Conservation (phyloP, 2,888 invertebrate genomes). For the Adelphocoris suturalis region DNA sequence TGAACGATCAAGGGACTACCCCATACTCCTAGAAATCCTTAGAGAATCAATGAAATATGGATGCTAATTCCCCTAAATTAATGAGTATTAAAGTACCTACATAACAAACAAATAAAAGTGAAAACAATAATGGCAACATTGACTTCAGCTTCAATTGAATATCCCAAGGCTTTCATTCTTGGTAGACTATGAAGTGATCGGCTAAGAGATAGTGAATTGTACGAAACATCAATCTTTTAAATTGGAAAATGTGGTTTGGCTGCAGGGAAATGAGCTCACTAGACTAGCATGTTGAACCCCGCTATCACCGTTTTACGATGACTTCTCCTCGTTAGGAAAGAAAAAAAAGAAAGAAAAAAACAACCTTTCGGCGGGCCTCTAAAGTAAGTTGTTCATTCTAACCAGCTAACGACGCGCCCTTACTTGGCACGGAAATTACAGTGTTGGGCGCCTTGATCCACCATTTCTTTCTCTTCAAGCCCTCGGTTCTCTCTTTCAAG, state of each 20-base stretch:
- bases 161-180: no score
- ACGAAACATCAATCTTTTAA: no score
- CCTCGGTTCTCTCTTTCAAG: not conserved
- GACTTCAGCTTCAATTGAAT: no score
- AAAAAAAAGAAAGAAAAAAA: not conserved
- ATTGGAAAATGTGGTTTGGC: not conserved
- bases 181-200: no score
- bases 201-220: no score
- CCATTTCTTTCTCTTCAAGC: conserved; percentile 16
- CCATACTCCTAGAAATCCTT: no score
- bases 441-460: conserved; percentile 14
- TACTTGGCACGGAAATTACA: conserved; percentile 41
- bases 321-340: conserved; percentile 19
- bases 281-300: not conserved
- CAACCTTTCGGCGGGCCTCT: conserved; percentile 1
- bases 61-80: no score
- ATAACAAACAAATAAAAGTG: no score
- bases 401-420: conserved; percentile 34
- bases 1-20: no score
- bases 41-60: no score
- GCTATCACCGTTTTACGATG: conserved; percentile 16
- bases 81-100: no score
- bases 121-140: no score
- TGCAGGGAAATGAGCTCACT: not conserved
- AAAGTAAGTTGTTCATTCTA: conserved; percentile 39